Percentiles rank a stretch among this genome's conserved stretches.
These are phyloP conservation scores for Rhaphigaster nebulosa DNA, from an alignment of 2,888 invertebrate species.

Conservation along the genomic window DNA sequence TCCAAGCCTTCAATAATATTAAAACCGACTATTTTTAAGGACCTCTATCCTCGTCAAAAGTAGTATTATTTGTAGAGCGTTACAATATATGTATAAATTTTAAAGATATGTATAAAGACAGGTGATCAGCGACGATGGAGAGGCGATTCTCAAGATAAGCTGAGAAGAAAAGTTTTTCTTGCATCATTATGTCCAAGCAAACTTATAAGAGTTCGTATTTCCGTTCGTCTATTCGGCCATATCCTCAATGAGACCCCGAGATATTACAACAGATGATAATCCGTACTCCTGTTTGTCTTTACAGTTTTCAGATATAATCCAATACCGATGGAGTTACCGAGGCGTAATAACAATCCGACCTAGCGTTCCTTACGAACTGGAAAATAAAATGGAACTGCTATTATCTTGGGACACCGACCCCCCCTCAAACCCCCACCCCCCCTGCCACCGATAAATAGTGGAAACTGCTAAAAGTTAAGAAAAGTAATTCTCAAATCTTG, in stretches of 20 bases:
- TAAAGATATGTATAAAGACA: too few relatives aligned
- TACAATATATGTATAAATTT: too few relatives aligned
- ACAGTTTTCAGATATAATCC: not conserved
- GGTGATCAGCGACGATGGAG: too few relatives aligned
- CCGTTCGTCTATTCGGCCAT: not conserved
- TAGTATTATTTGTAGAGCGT: too few relatives aligned
- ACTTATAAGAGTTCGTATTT: not conserved
- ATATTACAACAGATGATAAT: not conserved
- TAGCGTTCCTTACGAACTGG: not conserved
- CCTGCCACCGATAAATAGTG: not conserved
- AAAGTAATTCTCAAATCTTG: conserved; percentile 45
- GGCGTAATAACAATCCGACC: not conserved
- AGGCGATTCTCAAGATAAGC: not conserved
- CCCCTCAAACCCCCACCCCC: not conserved
- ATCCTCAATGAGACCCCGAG: not conserved
- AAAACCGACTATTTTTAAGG: too few relatives aligned
- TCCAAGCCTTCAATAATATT: too few relatives aligned
- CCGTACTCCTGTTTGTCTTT: not conserved
- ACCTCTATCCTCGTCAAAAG: too few relatives aligned
- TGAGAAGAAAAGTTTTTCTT: not conserved
- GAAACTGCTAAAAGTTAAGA: conserved; percentile 37
- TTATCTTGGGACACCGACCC: conserved; percentile 1
- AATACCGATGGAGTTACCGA: not conserved
- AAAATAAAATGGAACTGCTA: not conserved
- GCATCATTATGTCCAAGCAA: not conserved